Percentiles rank a stretch among this genome's conserved stretches.
These are phyloP conservation scores for Chiroxiphia lanceolata DNA, from an alignment of 2,797 vertebrate species.

Conservation along the genomic window DNA sequence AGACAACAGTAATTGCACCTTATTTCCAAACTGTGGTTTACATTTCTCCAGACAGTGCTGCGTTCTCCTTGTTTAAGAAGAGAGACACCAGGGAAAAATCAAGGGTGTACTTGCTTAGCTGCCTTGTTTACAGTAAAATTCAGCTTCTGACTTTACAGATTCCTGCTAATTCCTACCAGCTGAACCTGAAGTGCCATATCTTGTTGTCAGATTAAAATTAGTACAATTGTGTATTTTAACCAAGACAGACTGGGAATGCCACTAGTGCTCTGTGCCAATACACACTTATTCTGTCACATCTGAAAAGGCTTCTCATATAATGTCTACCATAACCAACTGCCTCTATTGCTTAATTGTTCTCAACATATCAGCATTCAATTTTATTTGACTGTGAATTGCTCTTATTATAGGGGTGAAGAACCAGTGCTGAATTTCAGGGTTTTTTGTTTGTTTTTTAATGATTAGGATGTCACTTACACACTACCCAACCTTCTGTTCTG, in stretches of 20 bases:
- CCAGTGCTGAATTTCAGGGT: neutral
- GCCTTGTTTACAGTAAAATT: neutral
- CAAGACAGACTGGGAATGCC: neutral
- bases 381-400: neutral
- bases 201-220: neutral
- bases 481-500: neutral
- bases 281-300: neutral
- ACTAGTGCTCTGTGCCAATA: neutral
- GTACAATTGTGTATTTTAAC: neutral
- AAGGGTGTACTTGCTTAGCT: neutral
- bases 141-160: neutral
- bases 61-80: neutral
- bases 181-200: neutral
- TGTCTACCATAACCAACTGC: neutral
- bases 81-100: neutral
- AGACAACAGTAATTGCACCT: neutral
- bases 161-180: neutral
- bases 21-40: neutral
- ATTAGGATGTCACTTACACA: neutral
- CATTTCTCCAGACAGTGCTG: neutral
- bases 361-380: neutral
- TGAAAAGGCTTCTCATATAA: neutral
- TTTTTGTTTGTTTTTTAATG: neutral
- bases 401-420: neutral
- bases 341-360: neutral